phyloP scores from a whole-genome alignment of 1,140 invertebrate species.

The Callitettix versicolor region DNA sequence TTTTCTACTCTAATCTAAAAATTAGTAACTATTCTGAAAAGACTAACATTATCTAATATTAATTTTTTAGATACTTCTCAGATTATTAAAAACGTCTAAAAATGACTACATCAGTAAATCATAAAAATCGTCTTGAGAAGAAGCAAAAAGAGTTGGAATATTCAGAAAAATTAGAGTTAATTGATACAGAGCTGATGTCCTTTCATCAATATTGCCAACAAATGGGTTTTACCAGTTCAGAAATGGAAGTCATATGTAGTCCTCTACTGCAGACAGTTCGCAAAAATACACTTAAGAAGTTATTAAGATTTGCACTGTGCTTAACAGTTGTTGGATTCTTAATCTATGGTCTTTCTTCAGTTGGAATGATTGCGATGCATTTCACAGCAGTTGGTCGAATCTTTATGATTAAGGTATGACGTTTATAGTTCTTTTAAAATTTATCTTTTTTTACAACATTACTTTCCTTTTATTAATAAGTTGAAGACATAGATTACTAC shows the following conservation, averaged over 20 bases:
- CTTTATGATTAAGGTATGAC: slow-evolving; percentile 42
- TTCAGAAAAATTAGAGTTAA: slow-evolving; percentile 22
- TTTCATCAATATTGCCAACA: slow-evolving; percentile 53
- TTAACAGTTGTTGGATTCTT: slow-evolving; percentile 28
- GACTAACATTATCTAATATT: too few species aligned
- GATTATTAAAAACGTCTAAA: too few species aligned
- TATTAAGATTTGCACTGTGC: slow-evolving; percentile 33
- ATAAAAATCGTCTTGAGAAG: neutral
- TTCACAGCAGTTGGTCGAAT: slow-evolving; percentile 49
- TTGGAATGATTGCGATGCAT: slow-evolving; percentile 42
- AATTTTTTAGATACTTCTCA: too few species aligned
- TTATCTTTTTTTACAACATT: too few species aligned
- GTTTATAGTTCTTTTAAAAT: neutral
- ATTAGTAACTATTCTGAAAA: too few species aligned
- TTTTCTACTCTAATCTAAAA: too few species aligned
- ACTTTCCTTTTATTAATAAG: too few species aligned
- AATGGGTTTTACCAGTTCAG: slow-evolving; percentile 51
- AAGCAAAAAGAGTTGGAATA: slow-evolving; percentile 4
- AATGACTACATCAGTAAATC: too few species aligned
- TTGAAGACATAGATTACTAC: too few species aligned
- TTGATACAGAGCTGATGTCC: slow-evolving; percentile 44
- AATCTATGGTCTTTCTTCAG: slow-evolving; percentile 33
- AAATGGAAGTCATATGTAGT: slow-evolving; percentile 54
- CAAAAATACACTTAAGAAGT: slow-evolving; percentile 35
- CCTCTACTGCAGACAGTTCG: slow-evolving; percentile 47